A percentile compares a stretch with the other conserved stretches of the same genome.
Evolutionary conservation across 1,140 invertebrate genomes (phyloP).

Genomic region (Caenorhabditis tropicalis): DNA sequence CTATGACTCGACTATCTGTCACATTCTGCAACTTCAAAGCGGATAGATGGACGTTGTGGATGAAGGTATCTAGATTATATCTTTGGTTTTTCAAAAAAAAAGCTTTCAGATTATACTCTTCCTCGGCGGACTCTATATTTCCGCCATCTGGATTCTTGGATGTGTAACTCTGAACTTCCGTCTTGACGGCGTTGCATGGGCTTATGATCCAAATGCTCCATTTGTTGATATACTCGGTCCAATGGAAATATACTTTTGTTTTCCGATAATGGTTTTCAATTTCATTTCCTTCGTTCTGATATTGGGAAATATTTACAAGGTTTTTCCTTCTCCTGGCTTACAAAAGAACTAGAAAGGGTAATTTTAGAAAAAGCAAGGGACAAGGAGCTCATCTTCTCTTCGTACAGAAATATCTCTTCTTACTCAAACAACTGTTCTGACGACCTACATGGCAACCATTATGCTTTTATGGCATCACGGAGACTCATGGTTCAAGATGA

Average conservation of each 20-base stretch:
- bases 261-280: not conserved
- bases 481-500: slow-evolving; percentile 6
- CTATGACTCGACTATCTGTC: not conserved
- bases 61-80: not conserved
- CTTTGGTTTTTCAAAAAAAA: not conserved
- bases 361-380: not conserved
- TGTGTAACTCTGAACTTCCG: not conserved
- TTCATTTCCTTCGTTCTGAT: not conserved
- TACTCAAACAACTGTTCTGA: not conserved
- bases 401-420: not conserved
- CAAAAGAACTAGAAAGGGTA: not conserved
- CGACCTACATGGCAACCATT: slow-evolving; percentile 9
- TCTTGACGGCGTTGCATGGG: not conserved
- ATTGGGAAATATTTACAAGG: not conserved
- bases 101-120: not conserved
- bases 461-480: slow-evolving; percentile 24
- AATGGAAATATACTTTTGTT: not conserved
- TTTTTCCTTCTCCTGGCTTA: not conserved
- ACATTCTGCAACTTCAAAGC: not conserved
- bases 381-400: not conserved
- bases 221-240: not conserved
- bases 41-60: not conserved
- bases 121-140: not conserved
- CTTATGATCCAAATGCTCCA: not conserved
- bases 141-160: not conserved